Evolutionary conservation across 37 sponge, comb jelly and placozoan species (phyloP).

Genomic region (Aphrocallistes beatrix): DNA sequence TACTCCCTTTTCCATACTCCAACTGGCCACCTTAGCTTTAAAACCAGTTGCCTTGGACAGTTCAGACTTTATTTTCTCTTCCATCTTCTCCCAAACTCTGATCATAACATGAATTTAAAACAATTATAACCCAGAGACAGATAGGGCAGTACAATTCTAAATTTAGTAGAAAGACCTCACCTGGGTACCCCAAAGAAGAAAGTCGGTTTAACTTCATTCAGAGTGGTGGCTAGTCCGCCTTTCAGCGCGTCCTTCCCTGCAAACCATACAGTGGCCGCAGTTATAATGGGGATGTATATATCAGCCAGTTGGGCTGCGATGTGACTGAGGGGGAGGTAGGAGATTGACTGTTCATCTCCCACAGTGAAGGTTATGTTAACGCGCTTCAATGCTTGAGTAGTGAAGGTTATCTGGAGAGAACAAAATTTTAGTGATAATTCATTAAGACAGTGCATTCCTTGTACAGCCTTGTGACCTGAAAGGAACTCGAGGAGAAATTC

Average conservation of each 20-base stretch:
- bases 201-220: constrained; percentile 78
- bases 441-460: neutral
- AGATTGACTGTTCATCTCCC: constrained; percentile 56
- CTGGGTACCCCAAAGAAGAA: constrained; percentile 82
- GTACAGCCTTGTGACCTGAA: neutral
- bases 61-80: constrained; percentile 49
- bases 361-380: neutral
- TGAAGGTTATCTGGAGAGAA: neutral
- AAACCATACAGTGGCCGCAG: constrained; percentile 58
- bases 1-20: constrained; percentile 71
- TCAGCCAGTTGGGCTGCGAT: constrained; percentile 68
- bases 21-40: constrained; percentile 43
- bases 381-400: neutral
- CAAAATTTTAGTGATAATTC: neutral
- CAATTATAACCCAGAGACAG: neutral
- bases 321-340: constrained; percentile 74
- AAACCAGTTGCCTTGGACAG: constrained; percentile 27
- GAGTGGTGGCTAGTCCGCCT: constrained; percentile 39
- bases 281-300: constrained; percentile 36
- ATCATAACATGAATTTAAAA: neutral
- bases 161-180: constrained; percentile 24
- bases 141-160: neutral
- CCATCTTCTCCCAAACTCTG: constrained; percentile 82
- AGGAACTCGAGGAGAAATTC: neutral
- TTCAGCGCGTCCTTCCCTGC: constrained; percentile 89